Base-by-base conservation (phyloP, 2,113 vertebrate genomes). In the Carassius gibelio region DNA sequence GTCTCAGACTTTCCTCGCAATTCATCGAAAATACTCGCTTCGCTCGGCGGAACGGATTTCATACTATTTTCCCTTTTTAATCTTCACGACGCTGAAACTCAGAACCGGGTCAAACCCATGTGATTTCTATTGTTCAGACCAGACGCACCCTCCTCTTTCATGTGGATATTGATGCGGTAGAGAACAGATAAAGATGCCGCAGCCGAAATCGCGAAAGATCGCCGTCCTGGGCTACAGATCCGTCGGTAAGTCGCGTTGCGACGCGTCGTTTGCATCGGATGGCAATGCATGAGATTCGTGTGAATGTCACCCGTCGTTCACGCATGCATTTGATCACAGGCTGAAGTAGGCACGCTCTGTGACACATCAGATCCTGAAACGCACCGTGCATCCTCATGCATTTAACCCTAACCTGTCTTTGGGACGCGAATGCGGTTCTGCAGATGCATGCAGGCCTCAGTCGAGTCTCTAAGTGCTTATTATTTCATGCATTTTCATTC, bases 181-280 rank as follows among this genome's bases (percentile, higher is more conserved):
- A 55, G 83, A 50, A 52, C 59, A 36, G 79, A 85, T 79, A 78
- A 91, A 93, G 92, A 98, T 98, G 97, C 97, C 97, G 95, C 97
- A 97, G 95, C 96, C 97, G 84, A 98, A 98, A 95, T 98, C 97
- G 94, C 95, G 97, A 91, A 98, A 98, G 94, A 97, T 98, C 94
- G 97, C 96, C 91, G 97, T 98, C 94, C 96, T 98, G 93, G 97
- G 97, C 85, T 98, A 98, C 96, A 95, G 97, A 94, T 98, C 97
- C 90, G 97, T 98, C 91, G 97, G 97, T 98, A 92, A 97, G 97
- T 96, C 7, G 42, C 30, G 66, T 36, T 14, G 38, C 30, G 23
- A 36, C 62, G 62, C 14, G 15, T 52, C 26, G 36, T 19, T 68
- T 59, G 50, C 57, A n/a, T 57, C 8, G 10, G 15, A 5, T 38